Evolutionary conservation across 2,888 invertebrate species (phyloP).

Genomic region (Thereva nobilitata): DNA sequence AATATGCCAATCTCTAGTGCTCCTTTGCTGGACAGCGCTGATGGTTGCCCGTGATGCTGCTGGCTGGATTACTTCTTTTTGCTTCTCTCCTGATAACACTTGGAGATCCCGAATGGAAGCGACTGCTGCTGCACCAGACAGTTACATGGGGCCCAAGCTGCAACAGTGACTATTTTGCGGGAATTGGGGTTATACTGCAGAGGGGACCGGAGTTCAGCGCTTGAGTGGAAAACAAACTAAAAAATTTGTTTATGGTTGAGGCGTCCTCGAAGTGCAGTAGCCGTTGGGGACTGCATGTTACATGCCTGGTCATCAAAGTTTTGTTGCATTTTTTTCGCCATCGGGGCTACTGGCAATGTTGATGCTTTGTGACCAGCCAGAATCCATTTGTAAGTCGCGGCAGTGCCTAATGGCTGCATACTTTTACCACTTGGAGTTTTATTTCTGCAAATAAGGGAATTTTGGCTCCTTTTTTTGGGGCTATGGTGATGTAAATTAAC

Average conservation of each 20-base stretch:
- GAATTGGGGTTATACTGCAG: too few relatives aligned
- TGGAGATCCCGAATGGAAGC: conserved; percentile 23
- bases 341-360: conserved; percentile 27
- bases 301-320: conserved; percentile 36
- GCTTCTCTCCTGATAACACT: conserved; percentile 30
- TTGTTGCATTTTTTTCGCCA: conserved; percentile 10
- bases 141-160: background rate
- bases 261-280: conserved; percentile 34
- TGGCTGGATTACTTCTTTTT: conserved; percentile 25
- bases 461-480: too few relatives aligned
- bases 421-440: conserved; percentile 21
- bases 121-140: conserved; percentile 15
- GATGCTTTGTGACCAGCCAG: conserved; percentile 28
- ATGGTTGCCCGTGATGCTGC: background rate
- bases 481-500: too few relatives aligned
- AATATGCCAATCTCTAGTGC: conserved; percentile 28
- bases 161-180: too few relatives aligned
- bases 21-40: conserved; percentile 24
- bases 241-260: conserved; percentile 33
- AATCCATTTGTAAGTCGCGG: conserved; percentile 34
- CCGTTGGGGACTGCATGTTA: conserved; percentile 30
- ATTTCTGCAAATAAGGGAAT: conserved; percentile 15
- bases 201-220: too few relatives aligned
- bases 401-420: conserved; percentile 31
- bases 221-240: conserved; percentile 1